phyloP scores from a whole-genome alignment of 2,113 vertebrate genomes.

The Nanorana parkeri region DNA sequence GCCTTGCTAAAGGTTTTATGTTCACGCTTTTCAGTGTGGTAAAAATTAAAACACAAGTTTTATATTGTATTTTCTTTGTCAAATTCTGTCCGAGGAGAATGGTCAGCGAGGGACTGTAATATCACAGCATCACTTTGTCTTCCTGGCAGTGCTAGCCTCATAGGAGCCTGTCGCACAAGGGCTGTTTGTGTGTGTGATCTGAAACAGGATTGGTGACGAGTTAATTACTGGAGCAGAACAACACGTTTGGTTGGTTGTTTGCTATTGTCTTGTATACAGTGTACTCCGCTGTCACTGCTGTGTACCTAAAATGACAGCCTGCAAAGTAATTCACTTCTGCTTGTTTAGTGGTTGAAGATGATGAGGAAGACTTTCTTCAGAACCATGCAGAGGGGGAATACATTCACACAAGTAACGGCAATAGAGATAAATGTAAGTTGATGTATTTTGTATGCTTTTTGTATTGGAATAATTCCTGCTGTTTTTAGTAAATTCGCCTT shows the following conservation, averaged over 20 bases:
- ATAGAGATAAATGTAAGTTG: conserved; percentile 90
- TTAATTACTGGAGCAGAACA: conserved; percentile 21
- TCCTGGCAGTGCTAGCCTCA: conserved; percentile 37
- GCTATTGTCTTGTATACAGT: conserved; percentile 24
- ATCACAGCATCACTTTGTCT: neutral
- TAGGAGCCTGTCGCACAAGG: too few species aligned
- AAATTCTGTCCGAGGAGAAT: too few species aligned
- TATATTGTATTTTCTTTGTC: neutral
- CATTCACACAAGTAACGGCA: conserved; percentile 87
- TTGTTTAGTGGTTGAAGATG: conserved; percentile 88
- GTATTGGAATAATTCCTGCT: neutral
- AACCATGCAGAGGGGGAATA: conserved; percentile 87
- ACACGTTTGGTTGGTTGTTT: conserved; percentile 3
- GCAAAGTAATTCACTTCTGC: neutral
- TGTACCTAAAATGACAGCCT: neutral
- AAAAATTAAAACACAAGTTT: too few species aligned
- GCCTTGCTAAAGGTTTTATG: too few species aligned
- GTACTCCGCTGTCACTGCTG: neutral
- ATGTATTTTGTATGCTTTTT: neutral
- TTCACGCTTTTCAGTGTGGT: too few species aligned
- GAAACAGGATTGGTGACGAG: neutral
- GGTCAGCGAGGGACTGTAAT: neutral
- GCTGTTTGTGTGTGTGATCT: neutral
- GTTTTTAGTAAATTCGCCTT: too few species aligned
- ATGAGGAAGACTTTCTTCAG: conserved; percentile 91